phyloP scores from a whole-genome alignment of 2,888 invertebrate genomes.

The Linyphia triangularis region DNA sequence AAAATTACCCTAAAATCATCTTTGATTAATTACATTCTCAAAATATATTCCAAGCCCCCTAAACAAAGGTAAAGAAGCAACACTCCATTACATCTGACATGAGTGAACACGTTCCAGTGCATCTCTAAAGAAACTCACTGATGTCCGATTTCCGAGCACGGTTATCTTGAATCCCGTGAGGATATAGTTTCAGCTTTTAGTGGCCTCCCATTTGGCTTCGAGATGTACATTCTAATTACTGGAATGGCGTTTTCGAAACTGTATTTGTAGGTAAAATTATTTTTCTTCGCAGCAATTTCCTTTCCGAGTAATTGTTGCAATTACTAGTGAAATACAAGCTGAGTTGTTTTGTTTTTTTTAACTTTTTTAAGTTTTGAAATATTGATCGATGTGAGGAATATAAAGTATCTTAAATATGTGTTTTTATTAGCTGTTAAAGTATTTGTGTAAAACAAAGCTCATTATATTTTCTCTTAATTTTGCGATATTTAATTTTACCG shows the following conservation, averaged over 20 bases:
- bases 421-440: too few relatives aligned
- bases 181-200: constrained; percentile 39
- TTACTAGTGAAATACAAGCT: neutral
- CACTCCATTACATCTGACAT: neutral
- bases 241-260: constrained; percentile 10
- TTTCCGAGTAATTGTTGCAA: constrained; percentile 17
- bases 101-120: neutral
- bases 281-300: constrained; percentile 21
- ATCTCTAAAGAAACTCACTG: neutral
- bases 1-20: too few relatives aligned
- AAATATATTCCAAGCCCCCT: too few relatives aligned
- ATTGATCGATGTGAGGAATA: neutral
- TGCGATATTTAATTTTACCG: too few relatives aligned
- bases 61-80: too few relatives aligned
- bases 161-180: constrained; percentile 4
- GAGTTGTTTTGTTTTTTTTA: neutral
- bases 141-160: constrained; percentile 31
- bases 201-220: constrained; percentile 13
- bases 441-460: too few relatives aligned
- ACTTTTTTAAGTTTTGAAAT: neutral
- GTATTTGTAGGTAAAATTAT: constrained; percentile 35
- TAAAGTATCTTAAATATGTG: too few relatives aligned
- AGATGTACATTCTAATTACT: constrained; percentile 33
- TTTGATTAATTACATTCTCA: too few relatives aligned
- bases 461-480: too few relatives aligned